Evolutionary conservation across 2,888 invertebrate species (phyloP).

Genomic region (Onthophagus sagittarius): DNA sequence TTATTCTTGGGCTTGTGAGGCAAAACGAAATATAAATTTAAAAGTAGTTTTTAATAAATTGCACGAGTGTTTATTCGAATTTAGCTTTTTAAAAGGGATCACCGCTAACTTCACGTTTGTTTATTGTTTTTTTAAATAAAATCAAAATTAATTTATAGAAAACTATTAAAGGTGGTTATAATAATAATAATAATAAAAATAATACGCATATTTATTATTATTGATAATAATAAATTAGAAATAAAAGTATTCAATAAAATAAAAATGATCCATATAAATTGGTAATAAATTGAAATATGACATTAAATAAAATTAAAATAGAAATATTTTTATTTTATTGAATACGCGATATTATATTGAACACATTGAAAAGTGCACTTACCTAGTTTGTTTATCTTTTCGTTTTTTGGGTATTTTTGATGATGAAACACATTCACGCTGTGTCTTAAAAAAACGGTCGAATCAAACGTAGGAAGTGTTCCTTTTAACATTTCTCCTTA

Average conservation of each 20-base stretch:
- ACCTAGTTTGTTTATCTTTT: slow-evolving; percentile 25
- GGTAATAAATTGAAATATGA: no score
- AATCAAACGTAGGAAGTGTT: neutral
- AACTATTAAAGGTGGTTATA: no score
- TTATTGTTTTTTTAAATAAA: slow-evolving; percentile 27
- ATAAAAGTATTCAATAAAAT: no score
- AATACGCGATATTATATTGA: neutral
- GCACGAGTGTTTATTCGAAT: neutral
- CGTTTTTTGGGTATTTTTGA: slow-evolving; percentile 37
- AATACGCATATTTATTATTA: no score
- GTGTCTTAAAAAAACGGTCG: slow-evolving; percentile 41
- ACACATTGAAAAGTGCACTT: slow-evolving; percentile 33
- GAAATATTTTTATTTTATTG: no score
- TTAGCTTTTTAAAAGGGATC: neutral
- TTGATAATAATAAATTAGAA: no score
- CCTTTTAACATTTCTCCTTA: neutral
- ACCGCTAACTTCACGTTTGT: slow-evolving; percentile 8
- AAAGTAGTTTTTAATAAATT: no score
- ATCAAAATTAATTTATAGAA: neutral
- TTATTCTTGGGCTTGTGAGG: neutral
- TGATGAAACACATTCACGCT: slow-evolving; percentile 42
- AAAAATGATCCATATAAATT: no score
- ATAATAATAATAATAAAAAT: no score
- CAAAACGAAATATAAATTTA: no score
- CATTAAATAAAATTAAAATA: no score